phyloP scores from a whole-genome alignment of 2,113 vertebrate species.

The Edolisoma coerulescens region DNA sequence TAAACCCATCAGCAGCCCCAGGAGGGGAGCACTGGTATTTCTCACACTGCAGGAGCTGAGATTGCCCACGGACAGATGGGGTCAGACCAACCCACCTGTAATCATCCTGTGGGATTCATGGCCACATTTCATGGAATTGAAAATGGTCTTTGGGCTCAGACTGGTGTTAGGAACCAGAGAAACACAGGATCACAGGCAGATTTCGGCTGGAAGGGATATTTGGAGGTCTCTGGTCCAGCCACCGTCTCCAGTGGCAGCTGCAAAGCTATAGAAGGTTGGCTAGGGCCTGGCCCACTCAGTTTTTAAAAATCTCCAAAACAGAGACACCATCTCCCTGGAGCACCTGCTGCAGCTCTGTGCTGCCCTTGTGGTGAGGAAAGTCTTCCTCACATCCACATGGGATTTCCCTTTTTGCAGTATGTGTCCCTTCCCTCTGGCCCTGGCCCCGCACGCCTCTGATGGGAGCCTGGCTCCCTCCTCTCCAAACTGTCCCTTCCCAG shows the following conservation, averaged over 20 bases:
- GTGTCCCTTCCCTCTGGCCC: not conserved
- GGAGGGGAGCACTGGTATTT: not conserved
- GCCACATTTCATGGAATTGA: not conserved
- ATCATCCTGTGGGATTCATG: not conserved
- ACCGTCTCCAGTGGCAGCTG: not conserved
- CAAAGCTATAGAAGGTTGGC: not conserved
- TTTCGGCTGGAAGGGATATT: not conserved
- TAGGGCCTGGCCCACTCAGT: not conserved
- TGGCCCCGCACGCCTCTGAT: not conserved
- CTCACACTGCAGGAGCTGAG: not conserved
- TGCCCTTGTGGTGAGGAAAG: not conserved
- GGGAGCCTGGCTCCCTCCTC: not conserved
- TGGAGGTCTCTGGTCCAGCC: not conserved
- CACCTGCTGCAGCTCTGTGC: not conserved
- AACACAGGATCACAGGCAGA: not conserved
- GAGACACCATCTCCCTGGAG: not conserved
- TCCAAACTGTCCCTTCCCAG: not conserved
- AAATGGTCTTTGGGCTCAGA: not conserved
- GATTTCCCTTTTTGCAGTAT: not conserved
- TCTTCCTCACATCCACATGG: not conserved
- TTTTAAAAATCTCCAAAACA: not conserved
- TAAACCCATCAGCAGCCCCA: not conserved
- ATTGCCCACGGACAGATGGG: not conserved
- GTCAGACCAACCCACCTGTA: not conserved
- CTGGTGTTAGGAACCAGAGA: not conserved